phyloP scores from a whole-genome alignment of 2,888 invertebrate species.

The Pollenia angustigena region DNA sequence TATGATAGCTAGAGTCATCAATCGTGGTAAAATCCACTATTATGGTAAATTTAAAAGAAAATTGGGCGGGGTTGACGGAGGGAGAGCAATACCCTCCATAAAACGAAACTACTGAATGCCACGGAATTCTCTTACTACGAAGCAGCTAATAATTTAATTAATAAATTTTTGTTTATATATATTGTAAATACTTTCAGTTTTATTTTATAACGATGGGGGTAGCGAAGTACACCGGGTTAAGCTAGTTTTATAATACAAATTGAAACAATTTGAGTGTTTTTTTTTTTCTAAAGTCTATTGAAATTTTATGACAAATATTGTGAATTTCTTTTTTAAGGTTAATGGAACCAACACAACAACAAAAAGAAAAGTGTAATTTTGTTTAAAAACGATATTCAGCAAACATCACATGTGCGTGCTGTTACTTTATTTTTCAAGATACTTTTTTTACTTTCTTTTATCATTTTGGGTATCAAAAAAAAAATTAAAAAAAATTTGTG shows the following conservation, averaged over 20 bases:
- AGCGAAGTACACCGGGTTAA: no score
- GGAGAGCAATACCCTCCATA: no score
- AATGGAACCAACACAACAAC: conserved; percentile 19
- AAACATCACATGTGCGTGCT: conserved; percentile 38
- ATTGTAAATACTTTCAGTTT: no score
- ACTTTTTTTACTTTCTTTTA: conserved; percentile 1
- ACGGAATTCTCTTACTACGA: no score
- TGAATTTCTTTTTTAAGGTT: conserved; percentile 23
- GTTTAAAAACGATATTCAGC: not conserved
- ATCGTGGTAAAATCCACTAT: no score
- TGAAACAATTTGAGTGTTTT: not conserved
- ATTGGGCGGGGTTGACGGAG: no score
- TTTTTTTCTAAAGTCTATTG: conserved; percentile 40
- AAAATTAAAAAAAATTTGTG: not conserved
- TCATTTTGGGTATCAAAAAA: not conserved
- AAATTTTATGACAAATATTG: conserved; percentile 60
- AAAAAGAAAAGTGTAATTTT: conserved; percentile 19
- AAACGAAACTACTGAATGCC: no score
- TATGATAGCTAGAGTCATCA: no score
- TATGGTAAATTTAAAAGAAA: no score
- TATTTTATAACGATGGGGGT: no score
- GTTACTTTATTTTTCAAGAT: conserved; percentile 25
- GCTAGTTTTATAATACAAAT: not conserved
- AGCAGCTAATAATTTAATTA: no score
- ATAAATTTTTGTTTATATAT: no score